These are phyloP conservation scores for Stegastes partitus DNA, from an alignment of 2,113 vertebrate genomes.

Conservation along the genomic window DNA sequence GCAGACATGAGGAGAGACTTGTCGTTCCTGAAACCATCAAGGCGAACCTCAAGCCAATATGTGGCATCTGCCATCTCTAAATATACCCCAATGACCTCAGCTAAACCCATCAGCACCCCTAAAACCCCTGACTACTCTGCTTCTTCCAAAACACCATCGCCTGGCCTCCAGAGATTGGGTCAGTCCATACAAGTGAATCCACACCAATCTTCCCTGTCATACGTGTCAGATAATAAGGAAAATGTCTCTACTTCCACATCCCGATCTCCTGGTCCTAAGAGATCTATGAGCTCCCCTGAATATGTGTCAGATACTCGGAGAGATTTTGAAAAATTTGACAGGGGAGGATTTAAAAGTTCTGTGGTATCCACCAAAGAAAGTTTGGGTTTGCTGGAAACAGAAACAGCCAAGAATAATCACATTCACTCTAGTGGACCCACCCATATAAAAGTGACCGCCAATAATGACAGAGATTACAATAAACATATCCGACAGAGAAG, in stretches of 20 bases:
- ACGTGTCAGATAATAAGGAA: conserved; percentile 49
- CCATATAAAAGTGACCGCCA: conserved; percentile 34
- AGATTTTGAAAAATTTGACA: conserved; percentile 37
- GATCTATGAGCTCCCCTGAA: conserved; percentile 65
- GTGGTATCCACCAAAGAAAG: conserved; percentile 44
- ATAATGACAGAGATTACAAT: conserved; percentile 23
- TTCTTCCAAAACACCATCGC: conserved; percentile 30
- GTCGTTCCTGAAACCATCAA: conserved; percentile 88
- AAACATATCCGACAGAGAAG: conserved; percentile 39
- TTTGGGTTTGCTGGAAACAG: conserved; percentile 44
- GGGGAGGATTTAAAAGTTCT: conserved; percentile 22
- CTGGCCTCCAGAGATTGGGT: conserved; percentile 58
- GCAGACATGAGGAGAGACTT: conserved; percentile 78
- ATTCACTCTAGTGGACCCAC: conserved; percentile 32
- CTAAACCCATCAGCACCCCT: conserved; percentile 46
- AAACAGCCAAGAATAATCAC: conserved; percentile 45
- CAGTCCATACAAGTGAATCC: conserved; percentile 59
- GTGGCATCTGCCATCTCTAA: conserved; percentile 92
- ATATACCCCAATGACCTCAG: conserved; percentile 71
- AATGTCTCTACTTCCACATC: conserved; percentile 39
- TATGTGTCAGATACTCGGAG: conserved; percentile 47
- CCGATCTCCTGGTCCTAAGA: conserved; percentile 41
- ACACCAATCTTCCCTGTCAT: conserved; percentile 39
- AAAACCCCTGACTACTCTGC: conserved; percentile 39
- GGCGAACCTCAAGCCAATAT: conserved; percentile 94